phyloP scores from a whole-genome alignment of 1,140 invertebrate species.

The Drosophila funebris region DNA sequence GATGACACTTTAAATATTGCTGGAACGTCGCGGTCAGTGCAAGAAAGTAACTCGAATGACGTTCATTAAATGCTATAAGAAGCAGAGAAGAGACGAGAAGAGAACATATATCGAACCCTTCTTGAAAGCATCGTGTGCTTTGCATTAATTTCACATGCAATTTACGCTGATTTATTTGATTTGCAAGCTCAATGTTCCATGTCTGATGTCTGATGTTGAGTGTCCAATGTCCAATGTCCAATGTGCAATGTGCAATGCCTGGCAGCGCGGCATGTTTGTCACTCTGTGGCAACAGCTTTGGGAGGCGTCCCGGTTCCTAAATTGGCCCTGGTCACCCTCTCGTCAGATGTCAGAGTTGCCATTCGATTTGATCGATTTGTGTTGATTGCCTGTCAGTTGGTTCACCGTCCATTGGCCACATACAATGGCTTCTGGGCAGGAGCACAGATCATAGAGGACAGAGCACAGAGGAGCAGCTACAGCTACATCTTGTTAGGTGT shows the following conservation, averaged over 20 bases:
- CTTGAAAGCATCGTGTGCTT: conserved; percentile 52
- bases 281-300: conserved; percentile 36
- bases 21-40: background rate
- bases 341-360: conserved; percentile 33
- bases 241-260: conserved; percentile 10
- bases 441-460: too few relatives aligned
- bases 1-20: background rate
- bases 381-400: conserved; percentile 77
- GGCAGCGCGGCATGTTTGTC: conserved; percentile 57
- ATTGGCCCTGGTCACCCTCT: conserved; percentile 48
- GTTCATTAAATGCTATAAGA: conserved; percentile 37
- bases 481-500: conserved; percentile 73
- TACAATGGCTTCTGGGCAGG: conserved; percentile 59
- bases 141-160: conserved; percentile 82
- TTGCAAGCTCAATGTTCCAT: conserved; percentile 56
- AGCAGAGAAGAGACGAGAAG: background rate
- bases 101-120: background rate
- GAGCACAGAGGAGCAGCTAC: background rate
- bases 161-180: conserved; percentile 82
- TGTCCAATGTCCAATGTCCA: background rate
- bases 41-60: background rate
- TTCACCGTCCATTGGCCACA: conserved; percentile 28
- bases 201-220: conserved; percentile 6
- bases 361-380: conserved; percentile 80
- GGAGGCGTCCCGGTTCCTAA: conserved; percentile 53